Base-by-base conservation (phyloP, 2,797 vertebrate species). In the Tinamus major region DNA sequence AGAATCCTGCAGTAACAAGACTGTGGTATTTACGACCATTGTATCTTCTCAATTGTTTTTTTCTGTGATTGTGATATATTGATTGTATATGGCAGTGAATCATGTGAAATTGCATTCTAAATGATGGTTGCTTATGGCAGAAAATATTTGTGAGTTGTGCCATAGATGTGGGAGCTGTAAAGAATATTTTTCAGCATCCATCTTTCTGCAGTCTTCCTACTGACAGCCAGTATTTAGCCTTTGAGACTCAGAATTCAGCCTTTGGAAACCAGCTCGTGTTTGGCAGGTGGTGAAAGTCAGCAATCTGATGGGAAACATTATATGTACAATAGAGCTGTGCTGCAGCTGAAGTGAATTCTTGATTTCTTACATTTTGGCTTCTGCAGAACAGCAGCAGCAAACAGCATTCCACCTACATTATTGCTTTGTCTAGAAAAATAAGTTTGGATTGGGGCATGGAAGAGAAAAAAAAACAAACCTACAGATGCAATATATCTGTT, bases 191-290 rank as follows among this genome's bases (percentile, higher is more conserved):
- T 93, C 87, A 74, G 23, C 61, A 88, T 91, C 68, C 46, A 46
- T 95, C 85, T 92, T 89, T 65, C 42, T 92, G 63, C 48, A 79
- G 77, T 67, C 79, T 68, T 91, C 59, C 78, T 33, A 49, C 67
- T 79, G 87, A 37, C 89, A 96, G 29, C 31, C 48, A 26, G 77
- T 88, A 27, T 95, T 94, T 88, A 93, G 77, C 92, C 91, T 95
- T 24, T 84, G 89, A 88, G 89, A 86, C 63, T 88, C 53, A 31
- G 48, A 65, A 81, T 68, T 61, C 89, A 90, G 89, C 61, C 85
- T 94, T 93, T 89, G 91, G 93, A 95, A 92, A 86, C 17, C 41
- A 90, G 31, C 29, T 89, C 0, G 0, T 79, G 77, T 72, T 87
- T 84, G 67, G 83, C 89, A 89, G 56, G 77, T 88, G 79, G 44